Evolutionary conservation across 2,797 vertebrate species (phyloP), one percentile per base, ranked within the genome.

Genomic region (Phrynocephalus vlangalii): DNA sequence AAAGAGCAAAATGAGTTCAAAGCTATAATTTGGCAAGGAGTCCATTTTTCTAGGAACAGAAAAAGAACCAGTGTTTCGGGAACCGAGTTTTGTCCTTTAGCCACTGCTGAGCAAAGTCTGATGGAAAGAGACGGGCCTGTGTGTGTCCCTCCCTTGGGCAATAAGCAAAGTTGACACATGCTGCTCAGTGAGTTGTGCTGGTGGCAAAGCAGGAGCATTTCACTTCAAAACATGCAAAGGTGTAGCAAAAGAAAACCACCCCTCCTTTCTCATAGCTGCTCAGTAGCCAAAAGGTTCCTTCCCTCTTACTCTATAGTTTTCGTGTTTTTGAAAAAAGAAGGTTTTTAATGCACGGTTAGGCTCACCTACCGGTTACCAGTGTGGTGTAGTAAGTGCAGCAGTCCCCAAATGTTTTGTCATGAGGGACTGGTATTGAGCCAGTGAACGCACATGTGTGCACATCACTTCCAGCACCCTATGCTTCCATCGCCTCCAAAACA

Each of bases 1-100:
- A n/a, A 48, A 50, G 33, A 77, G 71, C 48, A 85, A 81, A 81
- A 44, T 48, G 52, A 33, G 48, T 81, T 70, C 66, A 38, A 88
- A 81, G 63, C 26, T 26, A 44, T 33, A 56, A 50, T 15, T 30
- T 85, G 83, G 80, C 80, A 87, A 28, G 26, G 22, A 26, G 6
- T 11, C 13, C 22, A 1, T 33, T 56, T 81, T 81, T 44, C 83
- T 88, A 48, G 78, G 79, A 82, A 68, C 26, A 67, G 38, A 84
- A 26, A 88, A 82, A 22, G 18, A 63, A 44, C 15, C 79, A 3
- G 30, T 78, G 63, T 87, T 87, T 87, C 11, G 30, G 80, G 48
- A 70, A 70, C 22, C 52, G 16, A 20, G 13, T 83, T 67, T 30
- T 68, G 18, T 60, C 24, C 48, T 38, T 15, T 28, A 48, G 6